These are phyloP conservation scores for Pogonocichla stellata DNA, from an alignment of 2,113 vertebrate genomes.

Conservation along the genomic window DNA sequence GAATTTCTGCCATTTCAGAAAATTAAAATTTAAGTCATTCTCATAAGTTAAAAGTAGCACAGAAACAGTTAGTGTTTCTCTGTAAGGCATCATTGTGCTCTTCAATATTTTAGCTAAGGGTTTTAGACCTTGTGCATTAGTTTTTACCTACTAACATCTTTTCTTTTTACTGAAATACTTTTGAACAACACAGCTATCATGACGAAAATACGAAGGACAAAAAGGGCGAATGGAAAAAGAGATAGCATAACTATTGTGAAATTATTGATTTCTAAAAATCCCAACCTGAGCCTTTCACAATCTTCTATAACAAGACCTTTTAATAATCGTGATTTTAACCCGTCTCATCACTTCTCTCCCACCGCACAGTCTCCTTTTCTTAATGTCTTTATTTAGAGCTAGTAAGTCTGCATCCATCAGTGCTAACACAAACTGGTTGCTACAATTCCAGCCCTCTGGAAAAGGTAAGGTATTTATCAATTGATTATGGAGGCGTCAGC, in stretches of 20 bases:
- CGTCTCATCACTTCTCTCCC: neutral
- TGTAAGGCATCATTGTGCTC: neutral
- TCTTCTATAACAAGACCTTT: neutral
- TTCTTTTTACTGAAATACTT: neutral
- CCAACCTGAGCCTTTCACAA: neutral
- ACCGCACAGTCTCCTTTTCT: neutral
- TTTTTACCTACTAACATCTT: neutral
- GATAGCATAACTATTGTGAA: neutral
- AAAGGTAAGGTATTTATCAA: neutral
- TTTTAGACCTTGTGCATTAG: neutral
- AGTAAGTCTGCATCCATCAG: neutral
- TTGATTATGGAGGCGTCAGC: neutral
- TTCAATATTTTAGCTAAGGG: neutral
- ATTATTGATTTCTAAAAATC: neutral
- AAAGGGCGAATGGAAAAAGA: neutral
- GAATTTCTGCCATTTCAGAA: neutral
- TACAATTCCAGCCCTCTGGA: neutral
- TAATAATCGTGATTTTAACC: neutral
- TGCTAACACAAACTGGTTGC: neutral
- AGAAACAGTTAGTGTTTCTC: neutral
- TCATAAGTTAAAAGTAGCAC: neutral
- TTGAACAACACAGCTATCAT: neutral
- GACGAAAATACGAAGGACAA: neutral
- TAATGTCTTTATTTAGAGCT: neutral
- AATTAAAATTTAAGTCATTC: neutral